Percentiles rank a stretch among this genome's conserved stretches.
phyloP scores from a whole-genome alignment of 1,140 invertebrate species.

The Pissodes strobi region DNA sequence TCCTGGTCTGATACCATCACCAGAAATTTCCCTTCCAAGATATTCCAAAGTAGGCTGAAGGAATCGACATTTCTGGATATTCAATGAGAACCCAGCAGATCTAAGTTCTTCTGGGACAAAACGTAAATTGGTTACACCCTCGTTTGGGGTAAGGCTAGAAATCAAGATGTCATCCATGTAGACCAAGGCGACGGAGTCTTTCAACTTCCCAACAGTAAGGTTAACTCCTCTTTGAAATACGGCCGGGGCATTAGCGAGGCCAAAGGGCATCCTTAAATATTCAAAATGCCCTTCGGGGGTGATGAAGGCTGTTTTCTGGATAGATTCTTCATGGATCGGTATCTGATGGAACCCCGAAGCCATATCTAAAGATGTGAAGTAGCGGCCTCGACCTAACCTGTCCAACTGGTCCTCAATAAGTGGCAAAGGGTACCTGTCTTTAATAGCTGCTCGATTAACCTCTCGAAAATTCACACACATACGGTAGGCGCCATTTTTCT shows the following conservation, averaged over 20 bases:
- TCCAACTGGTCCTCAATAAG: too few species aligned
- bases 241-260: slow-evolving; percentile 43
- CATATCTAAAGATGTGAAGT: too few species aligned
- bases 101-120: not conserved
- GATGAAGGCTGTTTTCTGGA: slow-evolving; percentile 49
- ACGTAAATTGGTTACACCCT: not conserved
- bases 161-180: slow-evolving; percentile 45
- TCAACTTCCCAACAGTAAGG: slow-evolving; percentile 33
- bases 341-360: slow-evolving; percentile 38
- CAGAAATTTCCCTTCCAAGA: slow-evolving; percentile 43
- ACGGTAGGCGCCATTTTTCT: slow-evolving; percentile 43
- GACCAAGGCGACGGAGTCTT: slow-evolving; percentile 33
- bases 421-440: too few species aligned
- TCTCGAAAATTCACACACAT: slow-evolving; percentile 48
- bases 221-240: slow-evolving; percentile 41
- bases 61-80: slow-evolving; percentile 47
- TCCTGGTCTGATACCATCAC: slow-evolving; percentile 29
- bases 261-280: slow-evolving; percentile 48
- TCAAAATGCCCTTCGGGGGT: slow-evolving; percentile 48
- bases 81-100: slow-evolving; percentile 23
- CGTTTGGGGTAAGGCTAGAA: slow-evolving; percentile 6
- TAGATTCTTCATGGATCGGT: slow-evolving; percentile 32
- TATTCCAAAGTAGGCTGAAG: slow-evolving; percentile 41
- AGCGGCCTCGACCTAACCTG: too few species aligned
- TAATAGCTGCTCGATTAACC: too few species aligned